These are phyloP conservation scores for Prunella strophiata DNA, from an alignment of 2,797 vertebrate species.

Conservation along the genomic window DNA sequence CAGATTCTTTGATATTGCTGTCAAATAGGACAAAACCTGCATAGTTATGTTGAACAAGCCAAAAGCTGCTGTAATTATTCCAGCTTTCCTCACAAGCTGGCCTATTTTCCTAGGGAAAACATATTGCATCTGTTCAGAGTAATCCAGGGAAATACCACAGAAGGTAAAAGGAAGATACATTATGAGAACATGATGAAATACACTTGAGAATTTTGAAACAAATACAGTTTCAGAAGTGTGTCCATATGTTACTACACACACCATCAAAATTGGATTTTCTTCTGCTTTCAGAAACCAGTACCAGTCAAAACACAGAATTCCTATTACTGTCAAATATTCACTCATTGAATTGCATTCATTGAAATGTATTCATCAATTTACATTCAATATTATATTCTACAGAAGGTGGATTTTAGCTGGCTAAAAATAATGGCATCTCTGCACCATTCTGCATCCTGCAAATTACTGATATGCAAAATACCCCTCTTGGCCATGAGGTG, in stretches of 20 bases:
- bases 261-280: not conserved
- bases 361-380: not conserved
- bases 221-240: constrained; percentile 14
- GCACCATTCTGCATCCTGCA: not conserved
- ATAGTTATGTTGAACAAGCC: not conserved
- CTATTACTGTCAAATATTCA: not conserved
- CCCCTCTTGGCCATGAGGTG: constrained; percentile 8
- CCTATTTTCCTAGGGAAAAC: not conserved
- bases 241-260: constrained; percentile 23
- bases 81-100: constrained; percentile 39
- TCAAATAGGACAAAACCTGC: not conserved
- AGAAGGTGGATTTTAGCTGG: not conserved
- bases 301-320: constrained; percentile 13
- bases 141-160: constrained; percentile 36
- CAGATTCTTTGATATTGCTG: not conserved
- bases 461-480: constrained; percentile 25
- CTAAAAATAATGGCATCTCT: not conserved
- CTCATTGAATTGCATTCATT: not conserved
- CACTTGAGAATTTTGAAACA: constrained; percentile 52
- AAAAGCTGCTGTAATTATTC: constrained; percentile 25
- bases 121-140: constrained; percentile 26
- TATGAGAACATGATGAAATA: constrained; percentile 36
- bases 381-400: not conserved
- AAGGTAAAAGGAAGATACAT: constrained; percentile 41
- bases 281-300: not conserved